phyloP scores from a whole-genome alignment of 2,888 invertebrate genomes.

The Callosobruchus maculatus region DNA sequence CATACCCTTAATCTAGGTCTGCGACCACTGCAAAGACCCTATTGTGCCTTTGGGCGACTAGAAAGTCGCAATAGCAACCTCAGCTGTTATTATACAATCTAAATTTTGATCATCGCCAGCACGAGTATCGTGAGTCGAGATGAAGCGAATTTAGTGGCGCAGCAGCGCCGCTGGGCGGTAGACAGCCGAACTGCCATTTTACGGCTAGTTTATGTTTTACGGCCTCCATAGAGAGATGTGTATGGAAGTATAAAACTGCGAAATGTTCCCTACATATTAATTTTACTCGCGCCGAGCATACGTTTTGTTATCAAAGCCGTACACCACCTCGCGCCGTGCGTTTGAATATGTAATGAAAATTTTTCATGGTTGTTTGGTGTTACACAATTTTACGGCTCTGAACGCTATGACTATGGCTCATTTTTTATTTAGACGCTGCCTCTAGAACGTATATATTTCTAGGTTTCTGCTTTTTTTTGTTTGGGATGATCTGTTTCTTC shows the following conservation, averaged over 20 bases:
- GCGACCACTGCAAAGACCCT: no score
- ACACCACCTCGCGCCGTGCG: slow-evolving; percentile 1
- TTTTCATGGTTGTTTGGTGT: slow-evolving; percentile 21
- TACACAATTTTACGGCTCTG: neutral
- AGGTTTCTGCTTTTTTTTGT: no score
- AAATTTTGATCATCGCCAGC: no score
- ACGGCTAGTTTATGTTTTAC: slow-evolving; percentile 45
- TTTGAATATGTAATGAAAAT: slow-evolving; percentile 23
- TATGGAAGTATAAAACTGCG: slow-evolving; percentile 42
- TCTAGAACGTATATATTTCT: no score
- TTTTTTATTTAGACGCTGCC: neutral
- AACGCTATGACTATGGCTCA: neutral
- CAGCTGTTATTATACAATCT: no score
- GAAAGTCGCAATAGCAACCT: no score
- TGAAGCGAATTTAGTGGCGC: slow-evolving; percentile 23
- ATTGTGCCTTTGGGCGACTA: no score
- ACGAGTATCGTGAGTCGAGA: no score
- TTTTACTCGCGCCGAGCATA: slow-evolving; percentile 35
- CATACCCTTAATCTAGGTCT: no score
- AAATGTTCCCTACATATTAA: slow-evolving; percentile 44
- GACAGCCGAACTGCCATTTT: slow-evolving; percentile 25
- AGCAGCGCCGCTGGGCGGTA: slow-evolving; percentile 18
- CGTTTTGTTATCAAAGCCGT: slow-evolving; percentile 34
- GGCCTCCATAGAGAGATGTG: slow-evolving; percentile 37
- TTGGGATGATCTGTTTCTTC: no score